phyloP scores from a whole-genome alignment of 2,888 invertebrate genomes.

The Chrysolina americana region DNA sequence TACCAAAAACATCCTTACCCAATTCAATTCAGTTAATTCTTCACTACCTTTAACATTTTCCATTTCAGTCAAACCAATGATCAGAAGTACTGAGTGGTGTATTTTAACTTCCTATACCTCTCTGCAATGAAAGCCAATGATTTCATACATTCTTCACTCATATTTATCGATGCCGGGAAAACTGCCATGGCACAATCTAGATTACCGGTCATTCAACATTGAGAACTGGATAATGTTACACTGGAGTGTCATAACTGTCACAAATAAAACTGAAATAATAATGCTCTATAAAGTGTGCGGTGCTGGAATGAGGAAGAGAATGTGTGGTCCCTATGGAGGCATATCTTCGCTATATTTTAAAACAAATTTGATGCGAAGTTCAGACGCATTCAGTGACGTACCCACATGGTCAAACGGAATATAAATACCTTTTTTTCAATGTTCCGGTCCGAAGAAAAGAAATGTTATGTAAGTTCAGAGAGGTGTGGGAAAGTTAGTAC shows the following conservation, averaged over 20 bases:
- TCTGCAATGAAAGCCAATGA: neutral
- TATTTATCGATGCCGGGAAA: neutral
- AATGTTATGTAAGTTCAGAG: no score
- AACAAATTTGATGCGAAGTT: slow-evolving; percentile 29
- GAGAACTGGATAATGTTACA: neutral
- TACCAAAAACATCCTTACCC: no score
- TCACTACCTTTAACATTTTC: no score
- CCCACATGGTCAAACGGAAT: neutral
- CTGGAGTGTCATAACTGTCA: slow-evolving; percentile 1
- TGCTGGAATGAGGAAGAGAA: slow-evolving; percentile 36
- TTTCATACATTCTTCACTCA: neutral
- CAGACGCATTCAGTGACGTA: slow-evolving; percentile 4
- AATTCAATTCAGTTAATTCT: no score
- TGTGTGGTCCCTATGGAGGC: slow-evolving; percentile 37
- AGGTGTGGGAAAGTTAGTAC: no score
- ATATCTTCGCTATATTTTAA: slow-evolving; percentile 35
- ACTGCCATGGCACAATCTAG: neutral
- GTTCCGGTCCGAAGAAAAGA: no score
- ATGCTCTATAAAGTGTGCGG: slow-evolving; percentile 32
- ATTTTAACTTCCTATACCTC: no score
- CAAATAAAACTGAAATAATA: slow-evolving; percentile 30
- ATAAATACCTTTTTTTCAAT: no score
- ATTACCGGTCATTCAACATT: slow-evolving; percentile 8
- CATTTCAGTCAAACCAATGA: no score
- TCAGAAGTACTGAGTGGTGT: no score